A percentile compares a stretch with the other conserved stretches of the same genome.
Evolutionary conservation across 2,888 invertebrate species (phyloP).

Genomic region (Eubasilissa splendida): DNA sequence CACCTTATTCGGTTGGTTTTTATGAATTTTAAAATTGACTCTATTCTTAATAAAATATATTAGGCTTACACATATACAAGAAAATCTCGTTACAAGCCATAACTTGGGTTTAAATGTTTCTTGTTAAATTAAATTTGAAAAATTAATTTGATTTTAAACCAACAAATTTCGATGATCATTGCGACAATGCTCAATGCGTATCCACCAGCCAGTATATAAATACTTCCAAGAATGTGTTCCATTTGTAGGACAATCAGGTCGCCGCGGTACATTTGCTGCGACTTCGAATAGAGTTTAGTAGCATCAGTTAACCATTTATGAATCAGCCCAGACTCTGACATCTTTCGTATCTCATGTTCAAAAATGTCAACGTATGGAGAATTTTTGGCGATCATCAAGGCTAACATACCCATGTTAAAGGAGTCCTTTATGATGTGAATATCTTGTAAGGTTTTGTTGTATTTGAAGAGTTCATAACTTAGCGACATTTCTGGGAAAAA

Average conservation of each 20-base stretch:
- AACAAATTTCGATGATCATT: not conserved
- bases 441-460: not conserved
- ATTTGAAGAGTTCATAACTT: not conserved
- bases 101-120: not conserved
- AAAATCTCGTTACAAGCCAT: not conserved
- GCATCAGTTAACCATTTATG: conserved; percentile 17
- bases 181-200: not conserved
- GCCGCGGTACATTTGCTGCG: not conserved
- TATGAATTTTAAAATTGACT: not conserved
- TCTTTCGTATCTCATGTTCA: not conserved
- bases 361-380: not conserved
- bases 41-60: not conserved
- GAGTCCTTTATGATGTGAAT: not conserved
- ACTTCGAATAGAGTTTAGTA: not conserved
- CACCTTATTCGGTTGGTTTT: not conserved
- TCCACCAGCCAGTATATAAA: conserved; percentile 10
- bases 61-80: not conserved
- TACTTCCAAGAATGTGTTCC: conserved; percentile 11
- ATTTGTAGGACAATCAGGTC: conserved; percentile 1
- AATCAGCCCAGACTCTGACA: not conserved
- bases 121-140: not conserved
- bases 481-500: not conserved
- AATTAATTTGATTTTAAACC: too few species aligned
- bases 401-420: not conserved
- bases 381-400: not conserved